Evolutionary conservation across 2,888 invertebrate genomes (phyloP).

Genomic region (Coleophora deauratella): DNA sequence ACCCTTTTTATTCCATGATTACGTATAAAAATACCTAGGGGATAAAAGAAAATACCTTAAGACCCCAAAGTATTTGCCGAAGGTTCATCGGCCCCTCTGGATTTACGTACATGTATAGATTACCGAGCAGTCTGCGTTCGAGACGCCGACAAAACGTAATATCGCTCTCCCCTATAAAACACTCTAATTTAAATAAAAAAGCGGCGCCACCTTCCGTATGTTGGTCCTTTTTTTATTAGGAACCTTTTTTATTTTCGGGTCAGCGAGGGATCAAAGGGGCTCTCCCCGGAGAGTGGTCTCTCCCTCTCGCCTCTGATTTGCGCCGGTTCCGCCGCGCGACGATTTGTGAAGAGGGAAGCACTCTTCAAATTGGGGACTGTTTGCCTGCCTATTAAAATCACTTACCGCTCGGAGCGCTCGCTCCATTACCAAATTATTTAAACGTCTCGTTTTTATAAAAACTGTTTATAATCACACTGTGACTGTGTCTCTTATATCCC

Average conservation of each 20-base stretch:
- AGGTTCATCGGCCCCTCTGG: conserved; percentile 46
- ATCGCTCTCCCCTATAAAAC: conserved; percentile 72
- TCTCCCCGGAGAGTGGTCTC: conserved; percentile 53
- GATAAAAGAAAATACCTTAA: conserved; percentile 41
- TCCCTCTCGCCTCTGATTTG: conserved; percentile 59
- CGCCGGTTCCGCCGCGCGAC: conserved; percentile 62
- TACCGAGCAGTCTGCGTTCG: conserved; percentile 45
- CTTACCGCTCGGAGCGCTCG: conserved; percentile 47
- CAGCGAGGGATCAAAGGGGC: conserved; percentile 73
- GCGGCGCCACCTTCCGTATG: conserved; percentile 74
- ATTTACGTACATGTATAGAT: conserved; percentile 55
- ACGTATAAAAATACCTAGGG: conserved; percentile 30
- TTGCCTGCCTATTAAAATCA: conserved; percentile 69
- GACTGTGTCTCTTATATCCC: not conserved
- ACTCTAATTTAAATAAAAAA: conserved; percentile 75
- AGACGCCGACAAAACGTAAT: conserved; percentile 70
- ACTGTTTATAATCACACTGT: conserved; percentile 25
- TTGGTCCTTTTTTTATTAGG: conserved; percentile 71
- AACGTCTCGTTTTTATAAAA: conserved; percentile 38
- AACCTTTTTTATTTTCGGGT: conserved; percentile 74
- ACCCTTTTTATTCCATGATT: conserved; percentile 27
- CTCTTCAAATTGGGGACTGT: conserved; percentile 63
- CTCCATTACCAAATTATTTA: conserved; percentile 26
- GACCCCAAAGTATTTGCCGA: conserved; percentile 40
- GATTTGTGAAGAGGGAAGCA: conserved; percentile 70